A percentile compares a stretch with the other conserved stretches of the same genome.
phyloP scores from a whole-genome alignment of 1,140 invertebrate species.

The Campoletis sonorensis region DNA sequence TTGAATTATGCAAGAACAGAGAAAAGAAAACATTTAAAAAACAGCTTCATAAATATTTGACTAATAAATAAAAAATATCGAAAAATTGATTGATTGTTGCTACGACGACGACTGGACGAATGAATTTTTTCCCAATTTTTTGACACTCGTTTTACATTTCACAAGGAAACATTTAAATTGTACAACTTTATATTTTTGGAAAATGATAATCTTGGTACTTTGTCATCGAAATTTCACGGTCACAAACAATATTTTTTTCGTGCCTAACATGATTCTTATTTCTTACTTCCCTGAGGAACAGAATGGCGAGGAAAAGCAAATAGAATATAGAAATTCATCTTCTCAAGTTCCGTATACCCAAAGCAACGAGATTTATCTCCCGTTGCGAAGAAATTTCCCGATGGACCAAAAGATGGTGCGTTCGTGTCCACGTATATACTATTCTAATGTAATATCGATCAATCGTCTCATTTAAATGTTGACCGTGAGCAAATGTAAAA shows the following conservation, averaged over 20 bases:
- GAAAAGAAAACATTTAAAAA: neutral
- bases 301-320: neutral
- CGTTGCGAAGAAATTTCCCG: slow-evolving; percentile 25
- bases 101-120: no score
- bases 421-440: slow-evolving; percentile 44
- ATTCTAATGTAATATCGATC: slow-evolving; percentile 63
- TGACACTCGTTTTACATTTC: no score
- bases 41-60: no score
- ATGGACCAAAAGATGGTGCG: neutral
- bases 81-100: no score
- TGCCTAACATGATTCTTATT: neutral
- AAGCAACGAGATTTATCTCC: slow-evolving; percentile 26
- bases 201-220: no score
- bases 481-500: slow-evolving; percentile 69
- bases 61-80: slow-evolving; percentile 20
- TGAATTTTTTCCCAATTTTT: no score
- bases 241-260: no score
- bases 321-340: slow-evolving; percentile 3
- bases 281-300: slow-evolving; percentile 35
- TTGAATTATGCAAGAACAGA: neutral
- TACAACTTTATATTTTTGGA: no score
- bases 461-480: slow-evolving; percentile 71
- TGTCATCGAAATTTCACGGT: no score
- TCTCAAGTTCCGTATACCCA: neutral
- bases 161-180: no score